These are phyloP conservation scores for Drosophila pseudotalamancana DNA, from an alignment of 2,888 invertebrate species.

Conservation along the genomic window DNA sequence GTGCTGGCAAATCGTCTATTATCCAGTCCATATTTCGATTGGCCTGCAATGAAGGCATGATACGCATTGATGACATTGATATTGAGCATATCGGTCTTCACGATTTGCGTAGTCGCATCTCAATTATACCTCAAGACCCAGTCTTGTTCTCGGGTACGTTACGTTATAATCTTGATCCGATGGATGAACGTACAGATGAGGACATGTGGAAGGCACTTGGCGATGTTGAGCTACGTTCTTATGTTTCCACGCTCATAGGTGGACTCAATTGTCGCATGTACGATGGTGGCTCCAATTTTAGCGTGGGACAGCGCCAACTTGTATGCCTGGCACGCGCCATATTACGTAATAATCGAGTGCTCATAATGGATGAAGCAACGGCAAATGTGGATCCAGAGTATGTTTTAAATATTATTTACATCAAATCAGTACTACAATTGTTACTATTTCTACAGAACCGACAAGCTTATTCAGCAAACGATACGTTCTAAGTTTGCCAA, in stretches of 20 bases:
- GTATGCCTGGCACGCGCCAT: constrained; percentile 94
- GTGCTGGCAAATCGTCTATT: constrained; percentile 94
- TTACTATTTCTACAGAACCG: constrained; percentile 87
- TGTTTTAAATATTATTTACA: constrained; percentile 62
- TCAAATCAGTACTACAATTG: neutral
- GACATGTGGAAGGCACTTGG: constrained; percentile 91
- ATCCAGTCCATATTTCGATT: constrained; percentile 93
- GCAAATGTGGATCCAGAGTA: constrained; percentile 95
- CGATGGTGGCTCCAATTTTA: constrained; percentile 93
- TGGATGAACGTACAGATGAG: constrained; percentile 89
- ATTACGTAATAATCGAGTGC: constrained; percentile 90
- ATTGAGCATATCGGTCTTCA: constrained; percentile 90
- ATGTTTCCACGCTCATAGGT: constrained; percentile 87
- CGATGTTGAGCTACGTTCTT: constrained; percentile 90
- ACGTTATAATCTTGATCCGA: constrained; percentile 94
- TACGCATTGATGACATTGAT: constrained; percentile 91
- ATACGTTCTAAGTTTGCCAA: constrained; percentile 91
- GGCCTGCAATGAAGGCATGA: constrained; percentile 90
- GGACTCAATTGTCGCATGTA: constrained; percentile 88
- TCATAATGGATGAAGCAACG: constrained; percentile 96
- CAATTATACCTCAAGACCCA: constrained; percentile 97
- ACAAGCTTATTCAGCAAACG: constrained; percentile 92
- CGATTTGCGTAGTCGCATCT: constrained; percentile 91
- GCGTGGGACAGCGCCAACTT: constrained; percentile 94
- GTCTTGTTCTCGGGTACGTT: constrained; percentile 93